Base-by-base conservation (phyloP, 2,113 vertebrate species). In the Cyprinus carpio region DNA sequence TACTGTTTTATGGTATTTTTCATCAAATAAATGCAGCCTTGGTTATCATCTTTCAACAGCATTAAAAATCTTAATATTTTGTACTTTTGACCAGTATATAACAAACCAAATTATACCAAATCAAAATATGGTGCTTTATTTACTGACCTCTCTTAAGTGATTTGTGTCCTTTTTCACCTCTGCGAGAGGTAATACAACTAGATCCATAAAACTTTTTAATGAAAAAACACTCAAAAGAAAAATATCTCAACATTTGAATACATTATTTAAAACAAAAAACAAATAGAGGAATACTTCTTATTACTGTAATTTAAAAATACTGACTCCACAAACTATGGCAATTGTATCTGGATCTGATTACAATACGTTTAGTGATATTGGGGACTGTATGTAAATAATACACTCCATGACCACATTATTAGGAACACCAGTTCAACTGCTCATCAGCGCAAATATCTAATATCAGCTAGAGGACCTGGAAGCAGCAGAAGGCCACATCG, bases 111-210 rank as follows among this genome's bases (percentile, higher is more conserved):
- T 64, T 25, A 64, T 64, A 25, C 40, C 10, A 25, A 74, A 46
- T 2, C 5, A 49, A 76, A 75, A 75, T 11, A 29, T 29, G 46
- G 25, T 54, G 27, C 15, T 76, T 76, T 4, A 20, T 43, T 40
- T 56, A 56, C 75, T 34, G 18, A 77, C 75, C 75, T 77, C 49
- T 77, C 49, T 56, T 31, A 34, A 23, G 49, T 12, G 5, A 56
- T 77, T 77, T 56, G 75, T 77, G 49, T 77, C 20, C 75, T 77
- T 77, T 77, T 34, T 77, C 75, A 77, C 75, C 18, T 77, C 75
- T 77, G 75, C 75, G 56, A 77, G 75, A 12, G 75, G 56, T 77
- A 56, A 77, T 11, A 27, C 23, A 6, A 9, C 49, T 34, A 56
- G 75, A 8, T 77, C 49, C 27, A 31, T 4, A 56, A 18, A 29